These are phyloP conservation scores for Acrocephalus kingi DNA, from an alignment of 2,113 vertebrate species.

Conservation along the genomic window DNA sequence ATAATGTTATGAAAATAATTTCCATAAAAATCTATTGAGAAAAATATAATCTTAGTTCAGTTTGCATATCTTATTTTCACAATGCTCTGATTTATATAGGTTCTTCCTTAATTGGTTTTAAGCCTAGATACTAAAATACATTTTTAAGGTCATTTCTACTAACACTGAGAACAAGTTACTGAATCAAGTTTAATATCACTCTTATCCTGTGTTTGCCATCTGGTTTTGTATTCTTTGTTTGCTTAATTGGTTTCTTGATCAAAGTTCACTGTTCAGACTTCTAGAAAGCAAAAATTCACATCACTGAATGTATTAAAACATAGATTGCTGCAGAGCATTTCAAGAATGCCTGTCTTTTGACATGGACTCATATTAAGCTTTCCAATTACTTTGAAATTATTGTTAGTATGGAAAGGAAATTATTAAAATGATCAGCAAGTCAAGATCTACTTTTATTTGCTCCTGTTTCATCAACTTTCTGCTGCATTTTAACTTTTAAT, in stretches of 20 bases:
- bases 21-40: background rate
- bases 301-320: background rate
- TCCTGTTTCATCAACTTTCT: background rate
- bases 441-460: background rate
- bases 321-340: background rate
- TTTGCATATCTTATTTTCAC: background rate
- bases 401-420: background rate
- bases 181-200: constrained; percentile 4
- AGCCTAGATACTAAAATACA: constrained; percentile 2
- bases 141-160: constrained; percentile 54
- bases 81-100: background rate
- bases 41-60: background rate
- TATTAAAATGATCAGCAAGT: background rate
- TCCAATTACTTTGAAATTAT: background rate
- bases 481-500: background rate
- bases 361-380: background rate
- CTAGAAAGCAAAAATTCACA: background rate
- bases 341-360: background rate
- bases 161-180: background rate
- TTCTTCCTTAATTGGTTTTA: background rate
- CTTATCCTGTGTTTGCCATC: background rate
- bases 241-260: background rate
- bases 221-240: background rate
- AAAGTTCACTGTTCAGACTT: background rate
- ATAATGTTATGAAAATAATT: background rate